These are phyloP conservation scores for Dendrolimus houi DNA, from an alignment of 2,888 invertebrate genomes.

Conservation along the genomic window DNA sequence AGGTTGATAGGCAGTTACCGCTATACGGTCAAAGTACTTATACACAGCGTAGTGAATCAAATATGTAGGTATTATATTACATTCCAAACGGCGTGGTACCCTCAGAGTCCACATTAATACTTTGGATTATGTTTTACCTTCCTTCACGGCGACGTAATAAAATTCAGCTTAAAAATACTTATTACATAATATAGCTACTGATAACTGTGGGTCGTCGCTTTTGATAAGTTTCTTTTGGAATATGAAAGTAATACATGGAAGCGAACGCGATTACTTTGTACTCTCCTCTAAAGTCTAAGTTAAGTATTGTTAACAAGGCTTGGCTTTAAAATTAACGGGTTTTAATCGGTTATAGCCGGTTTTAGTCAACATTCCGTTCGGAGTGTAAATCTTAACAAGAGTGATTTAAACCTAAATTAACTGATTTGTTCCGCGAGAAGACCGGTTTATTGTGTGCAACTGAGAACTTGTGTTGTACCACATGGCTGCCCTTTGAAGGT, in stretches of 20 bases:
- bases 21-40: conserved; percentile 12
- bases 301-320: too few relatives aligned
- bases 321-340: too few relatives aligned
- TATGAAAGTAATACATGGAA: conserved; percentile 22
- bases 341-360: too few relatives aligned
- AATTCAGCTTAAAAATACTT: conserved; percentile 71
- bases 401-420: too few relatives aligned
- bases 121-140: conserved; percentile 68
- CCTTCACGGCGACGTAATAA: conserved; percentile 70
- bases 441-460: too few relatives aligned
- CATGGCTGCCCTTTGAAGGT: too few relatives aligned
- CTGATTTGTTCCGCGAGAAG: too few relatives aligned
- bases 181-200: conserved; percentile 21
- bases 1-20: neutral
- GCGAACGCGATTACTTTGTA: conserved; percentile 20
- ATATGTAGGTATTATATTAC: conserved; percentile 20
- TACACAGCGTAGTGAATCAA: conserved; percentile 9
- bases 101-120: conserved; percentile 54
- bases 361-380: too few relatives aligned
- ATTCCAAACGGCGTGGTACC: conserved; percentile 36
- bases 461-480: too few relatives aligned
- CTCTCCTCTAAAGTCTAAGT: conserved; percentile 2
- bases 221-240: conserved; percentile 30
- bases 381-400: too few relatives aligned
- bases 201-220: conserved; percentile 28